Base-by-base conservation (phyloP, 1,140 invertebrate genomes). In the Zaprionus tsacasi region DNA sequence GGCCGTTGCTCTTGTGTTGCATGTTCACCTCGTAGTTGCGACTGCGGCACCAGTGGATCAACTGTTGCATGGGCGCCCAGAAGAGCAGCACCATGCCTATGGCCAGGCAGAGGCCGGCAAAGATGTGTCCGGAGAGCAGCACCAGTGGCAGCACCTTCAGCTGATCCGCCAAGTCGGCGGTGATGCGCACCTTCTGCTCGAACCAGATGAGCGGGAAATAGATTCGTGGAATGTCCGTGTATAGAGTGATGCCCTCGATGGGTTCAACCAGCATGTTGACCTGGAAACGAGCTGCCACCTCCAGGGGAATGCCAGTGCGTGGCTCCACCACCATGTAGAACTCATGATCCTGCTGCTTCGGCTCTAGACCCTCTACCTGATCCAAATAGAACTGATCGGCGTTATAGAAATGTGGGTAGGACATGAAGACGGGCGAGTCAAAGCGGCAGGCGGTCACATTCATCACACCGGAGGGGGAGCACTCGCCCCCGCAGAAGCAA, bases 331-430 rank as follows among this genome's bases (percentile, higher is more conserved):
- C 93, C 70, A 98, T 93, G 55, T 93, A 94, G 82, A 96, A 96
- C 66, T 95, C 93, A 81, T 98, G 97, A 73, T 95, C 93, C 0
- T 94, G 91, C 63, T 94, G 93, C 30, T 95, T 91, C 0, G 98
- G 97, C 0, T 93, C 66, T 92, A 98, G 91, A 27, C 97, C 97
- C 1, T 93, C 92, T 2, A 98, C 95, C 27, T 93, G 92, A 0
- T 95, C 74, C 8, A 92, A 73, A 61, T 97, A 96, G 76, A 89
- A 94, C 0, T 94, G 93, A 93, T 98, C 97, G 2, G 95, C 97
- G 63, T 96, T 93, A 81, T 96, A 96, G 93, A 98, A 98, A 92
- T 99, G 97, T 0, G 98, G 97, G 76, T 96, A 95, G 6, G 97
- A 97, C 65, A 98, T 93, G 76, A 96, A 97, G 0, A 96, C 95